A percentile compares a stretch with the other conserved stretches of the same genome.
These are phyloP conservation scores for Sclerurus mexicanus DNA, from an alignment of 2,113 vertebrate genomes.

Conservation along the genomic window DNA sequence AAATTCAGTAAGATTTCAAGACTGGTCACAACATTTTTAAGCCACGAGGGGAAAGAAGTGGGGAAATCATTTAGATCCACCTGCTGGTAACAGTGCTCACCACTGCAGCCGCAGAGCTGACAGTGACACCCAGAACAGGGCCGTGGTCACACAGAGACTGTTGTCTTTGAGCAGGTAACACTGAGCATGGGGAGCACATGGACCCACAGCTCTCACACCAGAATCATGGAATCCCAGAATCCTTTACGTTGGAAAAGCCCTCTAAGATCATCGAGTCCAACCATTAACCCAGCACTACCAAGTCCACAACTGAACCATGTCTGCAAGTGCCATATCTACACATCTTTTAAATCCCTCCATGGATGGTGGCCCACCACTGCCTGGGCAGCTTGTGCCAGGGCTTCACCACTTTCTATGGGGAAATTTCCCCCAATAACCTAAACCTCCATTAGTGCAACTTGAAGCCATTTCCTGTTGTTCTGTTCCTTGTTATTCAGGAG, in stretches of 20 bases:
- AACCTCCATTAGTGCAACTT: background rate
- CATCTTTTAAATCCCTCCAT: background rate
- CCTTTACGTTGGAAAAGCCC: background rate
- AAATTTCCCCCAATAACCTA: background rate
- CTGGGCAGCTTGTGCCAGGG: background rate
- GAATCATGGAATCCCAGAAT: background rate
- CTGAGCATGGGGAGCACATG: rapidly evolving
- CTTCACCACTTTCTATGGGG: background rate
- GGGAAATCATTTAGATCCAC: background rate
- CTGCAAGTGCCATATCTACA: background rate
- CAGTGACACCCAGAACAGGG: rapidly evolving
- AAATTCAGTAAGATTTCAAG: background rate
- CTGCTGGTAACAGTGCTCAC: background rate
- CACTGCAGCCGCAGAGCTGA: rapidly evolving
- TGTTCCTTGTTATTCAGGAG: background rate
- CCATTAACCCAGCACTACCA: background rate
- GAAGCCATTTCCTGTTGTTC: background rate
- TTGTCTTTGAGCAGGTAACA: rapidly evolving
- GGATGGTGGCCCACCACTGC: background rate
- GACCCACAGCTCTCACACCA: background rate
- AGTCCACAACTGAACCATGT: background rate
- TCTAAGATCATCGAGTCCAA: background rate
- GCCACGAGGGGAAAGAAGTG: rapidly evolving
- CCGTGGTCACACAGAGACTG: rapidly evolving
- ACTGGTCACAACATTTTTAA: background rate